These are phyloP conservation scores for Drosophila kanapiae DNA, from an alignment of 1,140 invertebrate species.

Conservation along the genomic window DNA sequence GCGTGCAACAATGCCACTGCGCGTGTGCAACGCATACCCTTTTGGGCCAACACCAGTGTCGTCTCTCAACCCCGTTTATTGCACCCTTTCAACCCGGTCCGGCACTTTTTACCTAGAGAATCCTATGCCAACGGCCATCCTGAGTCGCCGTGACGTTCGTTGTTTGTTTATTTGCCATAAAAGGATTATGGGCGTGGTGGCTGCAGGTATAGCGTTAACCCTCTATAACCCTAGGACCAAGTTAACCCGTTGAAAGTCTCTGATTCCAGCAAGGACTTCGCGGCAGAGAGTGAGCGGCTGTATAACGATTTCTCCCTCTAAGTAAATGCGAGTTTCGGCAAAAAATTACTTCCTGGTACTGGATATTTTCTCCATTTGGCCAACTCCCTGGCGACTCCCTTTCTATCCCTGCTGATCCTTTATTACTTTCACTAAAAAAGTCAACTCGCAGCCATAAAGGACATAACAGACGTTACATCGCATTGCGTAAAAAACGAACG, in stretches of 20 bases:
- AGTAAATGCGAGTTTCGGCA: background rate
- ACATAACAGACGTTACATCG: conserved; percentile 52
- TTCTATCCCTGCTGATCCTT: conserved; percentile 38
- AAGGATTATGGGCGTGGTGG: conserved; percentile 79
- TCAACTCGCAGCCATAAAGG: conserved; percentile 71
- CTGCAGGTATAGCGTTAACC: conserved; percentile 58
- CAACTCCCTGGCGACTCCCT: conserved; percentile 5
- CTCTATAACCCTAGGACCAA: conserved; percentile 36
- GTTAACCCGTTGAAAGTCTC: conserved; percentile 62
- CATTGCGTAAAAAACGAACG: conserved; percentile 81
- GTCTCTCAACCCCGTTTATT: conserved; percentile 69
- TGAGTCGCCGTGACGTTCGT: conserved; percentile 56
- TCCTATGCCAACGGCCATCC: background rate
- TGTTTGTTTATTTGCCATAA: conserved; percentile 84
- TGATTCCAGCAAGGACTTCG: background rate
- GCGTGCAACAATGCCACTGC: conserved; percentile 74
- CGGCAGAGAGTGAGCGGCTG: background rate
- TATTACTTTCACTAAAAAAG: conserved; percentile 72
- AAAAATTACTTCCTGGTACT: conserved; percentile 47
- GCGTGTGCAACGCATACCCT: conserved; percentile 58
- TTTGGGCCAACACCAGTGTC: conserved; percentile 13
- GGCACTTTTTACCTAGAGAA: conserved; percentile 64
- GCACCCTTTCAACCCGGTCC: conserved; percentile 58
- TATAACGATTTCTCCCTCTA: background rate
- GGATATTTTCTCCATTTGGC: background rate